These are phyloP conservation scores for Drosophila greeni DNA, from an alignment of 2,888 invertebrate genomes.

Conservation along the genomic window DNA sequence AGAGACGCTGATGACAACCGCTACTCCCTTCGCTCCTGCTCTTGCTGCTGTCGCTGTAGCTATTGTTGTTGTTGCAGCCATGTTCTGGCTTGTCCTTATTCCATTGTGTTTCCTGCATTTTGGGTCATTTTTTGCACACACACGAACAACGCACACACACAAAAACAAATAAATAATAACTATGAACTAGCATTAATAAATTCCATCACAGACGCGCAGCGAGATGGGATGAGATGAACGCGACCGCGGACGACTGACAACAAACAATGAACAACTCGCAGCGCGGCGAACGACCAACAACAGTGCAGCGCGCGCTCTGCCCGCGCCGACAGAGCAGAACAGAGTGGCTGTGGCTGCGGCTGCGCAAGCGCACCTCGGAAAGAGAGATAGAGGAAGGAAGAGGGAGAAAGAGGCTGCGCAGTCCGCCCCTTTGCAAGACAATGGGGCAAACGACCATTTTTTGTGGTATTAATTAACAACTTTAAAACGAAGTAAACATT, in stretches of 20 bases:
- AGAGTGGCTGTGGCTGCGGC: slow-evolving; percentile 18
- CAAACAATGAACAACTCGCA: slow-evolving; percentile 31
- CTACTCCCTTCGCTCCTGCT: slow-evolving; percentile 54
- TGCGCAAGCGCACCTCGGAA: slow-evolving; percentile 47
- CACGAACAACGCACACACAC: slow-evolving; percentile 27
- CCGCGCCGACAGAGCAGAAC: slow-evolving; percentile 49
- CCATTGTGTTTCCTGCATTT: slow-evolving; percentile 34
- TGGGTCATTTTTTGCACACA: slow-evolving; percentile 23
- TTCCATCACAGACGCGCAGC: slow-evolving; percentile 27
- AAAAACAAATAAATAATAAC: slow-evolving; percentile 16
- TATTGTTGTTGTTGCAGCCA: slow-evolving; percentile 10
- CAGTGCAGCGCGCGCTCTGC: slow-evolving; percentile 25
- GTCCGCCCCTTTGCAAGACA: slow-evolving; percentile 56
- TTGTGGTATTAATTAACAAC: neutral
- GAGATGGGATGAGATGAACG: slow-evolving; percentile 39
- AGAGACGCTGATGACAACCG: slow-evolving; percentile 71
- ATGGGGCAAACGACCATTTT: neutral
- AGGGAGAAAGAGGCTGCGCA: slow-evolving; percentile 44
- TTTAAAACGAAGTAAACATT: neutral
- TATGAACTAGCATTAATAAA: slow-evolving; percentile 15
- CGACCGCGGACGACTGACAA: slow-evolving; percentile 39
- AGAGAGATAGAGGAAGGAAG: slow-evolving; percentile 39
- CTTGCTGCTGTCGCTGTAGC: neutral
- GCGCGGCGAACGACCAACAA: slow-evolving; percentile 20
- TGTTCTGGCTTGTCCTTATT: slow-evolving; percentile 29